These are phyloP conservation scores for Bradypodion ventrale DNA, from an alignment of 2,797 vertebrate species.

Conservation along the genomic window DNA sequence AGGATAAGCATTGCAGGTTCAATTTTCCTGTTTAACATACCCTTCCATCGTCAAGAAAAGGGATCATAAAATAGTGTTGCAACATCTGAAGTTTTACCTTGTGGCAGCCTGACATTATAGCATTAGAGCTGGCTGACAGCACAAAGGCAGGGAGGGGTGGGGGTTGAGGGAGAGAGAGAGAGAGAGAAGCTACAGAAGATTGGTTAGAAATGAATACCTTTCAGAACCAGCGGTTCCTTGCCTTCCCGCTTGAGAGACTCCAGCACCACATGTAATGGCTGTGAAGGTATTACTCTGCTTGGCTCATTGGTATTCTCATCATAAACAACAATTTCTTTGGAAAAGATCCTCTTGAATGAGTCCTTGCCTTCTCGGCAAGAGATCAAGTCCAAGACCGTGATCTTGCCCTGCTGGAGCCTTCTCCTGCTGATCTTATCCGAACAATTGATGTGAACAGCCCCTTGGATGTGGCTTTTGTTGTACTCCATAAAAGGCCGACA, in stretches of 20 bases:
- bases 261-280: constrained; percentile 92
- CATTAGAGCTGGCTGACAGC: too few species aligned
- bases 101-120: background rate
- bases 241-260: constrained; percentile 97
- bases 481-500: constrained; percentile 98
- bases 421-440: constrained; percentile 98
- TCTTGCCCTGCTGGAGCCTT: constrained; percentile 96
- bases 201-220: constrained; percentile 80
- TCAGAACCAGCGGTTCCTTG: constrained; percentile 94
- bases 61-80: background rate
- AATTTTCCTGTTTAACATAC: too few species aligned
- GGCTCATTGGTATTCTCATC: constrained; percentile 94
- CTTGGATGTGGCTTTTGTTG: constrained; percentile 96
- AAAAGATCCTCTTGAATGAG: constrained; percentile 97
- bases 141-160: background rate
- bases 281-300: constrained; percentile 87
- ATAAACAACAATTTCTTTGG: constrained; percentile 98
- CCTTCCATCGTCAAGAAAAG: background rate
- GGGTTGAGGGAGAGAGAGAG: too few species aligned
- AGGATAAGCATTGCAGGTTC: background rate
- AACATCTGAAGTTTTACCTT: background rate
- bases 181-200: constrained; percentile 1
- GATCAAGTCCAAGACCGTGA: constrained; percentile 97
- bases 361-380: constrained; percentile 95
- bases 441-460: constrained; percentile 97